phyloP scores from a whole-genome alignment of 2,797 vertebrate species.

The Geotrypetes seraphini region DNA sequence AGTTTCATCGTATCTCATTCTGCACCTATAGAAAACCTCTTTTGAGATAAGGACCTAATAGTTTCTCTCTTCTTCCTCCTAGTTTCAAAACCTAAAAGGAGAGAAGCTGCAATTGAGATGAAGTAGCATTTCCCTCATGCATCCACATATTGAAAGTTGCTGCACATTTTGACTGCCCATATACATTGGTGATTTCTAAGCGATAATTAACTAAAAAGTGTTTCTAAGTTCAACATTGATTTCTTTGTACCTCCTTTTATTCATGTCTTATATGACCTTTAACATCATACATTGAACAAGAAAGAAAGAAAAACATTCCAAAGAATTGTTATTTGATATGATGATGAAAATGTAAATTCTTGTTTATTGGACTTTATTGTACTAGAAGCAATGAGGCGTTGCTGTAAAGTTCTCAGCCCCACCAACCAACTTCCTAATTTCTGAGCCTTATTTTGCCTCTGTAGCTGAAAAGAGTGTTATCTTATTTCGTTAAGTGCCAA shows the following conservation, averaged over 20 bases:
- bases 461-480: too few species aligned
- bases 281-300: neutral
- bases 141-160: neutral
- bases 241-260: constrained; percentile 30
- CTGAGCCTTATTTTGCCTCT: too few species aligned
- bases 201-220: constrained; percentile 53
- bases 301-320: constrained; percentile 12
- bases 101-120: neutral
- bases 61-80: too few species aligned
- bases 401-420: too few species aligned
- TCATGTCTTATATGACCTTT: constrained; percentile 35
- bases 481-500: too few species aligned
- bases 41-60: neutral
- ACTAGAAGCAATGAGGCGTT: too few species aligned
- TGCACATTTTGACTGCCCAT: constrained; percentile 11
- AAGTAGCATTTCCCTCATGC: neutral
- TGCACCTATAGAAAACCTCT: too few species aligned
- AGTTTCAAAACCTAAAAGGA: neutral
- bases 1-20: too few species aligned
- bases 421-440: too few species aligned
- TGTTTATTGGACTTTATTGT: too few species aligned
- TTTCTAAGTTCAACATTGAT: constrained; percentile 61
- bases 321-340: too few species aligned
- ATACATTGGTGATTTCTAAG: constrained; percentile 30
- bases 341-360: too few species aligned